phyloP scores from a whole-genome alignment of 2,797 vertebrate species.

The Tragelaphus oryx region DNA sequence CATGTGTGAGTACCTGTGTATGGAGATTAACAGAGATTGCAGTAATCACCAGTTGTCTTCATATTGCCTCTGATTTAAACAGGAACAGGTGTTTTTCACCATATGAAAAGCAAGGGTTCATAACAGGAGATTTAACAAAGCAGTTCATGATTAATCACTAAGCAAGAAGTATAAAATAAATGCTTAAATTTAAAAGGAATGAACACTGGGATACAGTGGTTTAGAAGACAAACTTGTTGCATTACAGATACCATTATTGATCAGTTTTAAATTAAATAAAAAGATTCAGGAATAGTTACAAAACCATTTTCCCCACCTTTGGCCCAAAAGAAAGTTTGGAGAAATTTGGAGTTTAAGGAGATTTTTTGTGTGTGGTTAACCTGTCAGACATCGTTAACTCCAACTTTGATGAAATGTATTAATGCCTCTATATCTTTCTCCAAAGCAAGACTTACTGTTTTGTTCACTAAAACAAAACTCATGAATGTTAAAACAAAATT shows the following conservation, averaged over 20 bases:
- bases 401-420: neutral
- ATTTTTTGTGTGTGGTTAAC: neutral
- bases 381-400: neutral
- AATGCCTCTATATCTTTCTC: neutral
- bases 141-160: neutral
- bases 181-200: neutral
- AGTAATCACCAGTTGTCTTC: neutral
- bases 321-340: neutral
- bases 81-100: neutral
- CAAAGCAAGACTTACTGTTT: neutral
- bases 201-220: neutral
- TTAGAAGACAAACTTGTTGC: neutral
- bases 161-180: neutral
- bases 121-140: neutral
- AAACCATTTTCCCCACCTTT: neutral
- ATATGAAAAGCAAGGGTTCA: neutral
- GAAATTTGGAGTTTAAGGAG: neutral
- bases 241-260: neutral
- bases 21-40: neutral
- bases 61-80: neutral
- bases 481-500: neutral
- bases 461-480: neutral
- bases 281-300: neutral
- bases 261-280: neutral
- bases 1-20: neutral